Conservation (phyloP, 2,888 invertebrate genomes). For the Hypsopygia costalis region DNA sequence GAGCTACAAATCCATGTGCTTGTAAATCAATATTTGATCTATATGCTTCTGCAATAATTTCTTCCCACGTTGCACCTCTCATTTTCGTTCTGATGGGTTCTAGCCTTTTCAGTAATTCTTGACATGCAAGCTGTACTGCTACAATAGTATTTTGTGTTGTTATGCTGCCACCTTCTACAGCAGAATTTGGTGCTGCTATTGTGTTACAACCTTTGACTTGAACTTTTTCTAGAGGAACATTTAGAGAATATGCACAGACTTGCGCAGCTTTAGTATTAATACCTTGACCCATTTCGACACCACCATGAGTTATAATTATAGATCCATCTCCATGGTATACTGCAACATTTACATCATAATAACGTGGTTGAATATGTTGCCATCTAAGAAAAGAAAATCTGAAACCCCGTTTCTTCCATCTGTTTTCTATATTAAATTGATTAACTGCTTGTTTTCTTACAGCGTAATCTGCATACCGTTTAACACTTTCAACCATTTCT, state of each 20-base stretch:
- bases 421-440: slow-evolving; percentile 79
- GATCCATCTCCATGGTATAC: slow-evolving; percentile 85
- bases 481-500: slow-evolving; percentile 64
- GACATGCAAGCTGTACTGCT: slow-evolving; percentile 31
- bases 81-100: slow-evolving; percentile 66
- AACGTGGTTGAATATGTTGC: slow-evolving; percentile 76
- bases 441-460: slow-evolving; percentile 54
- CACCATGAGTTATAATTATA: slow-evolving; percentile 83
- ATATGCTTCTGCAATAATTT: slow-evolving; percentile 75
- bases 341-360: slow-evolving; percentile 66
- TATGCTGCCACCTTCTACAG: slow-evolving; percentile 79
- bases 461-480: slow-evolving; percentile 56
- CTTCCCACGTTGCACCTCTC: slow-evolving; percentile 75
- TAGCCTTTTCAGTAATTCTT: slow-evolving; percentile 36
- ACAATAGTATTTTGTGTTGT: slow-evolving; percentile 66
- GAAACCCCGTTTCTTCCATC: slow-evolving; percentile 85
- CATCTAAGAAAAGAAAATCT: slow-evolving; percentile 63
- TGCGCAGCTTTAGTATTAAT: slow-evolving; percentile 88
- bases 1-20: slow-evolving; percentile 70
- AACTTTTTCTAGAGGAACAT: slow-evolving; percentile 81
- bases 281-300: slow-evolving; percentile 87
- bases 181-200: slow-evolving; percentile 76
- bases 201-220: slow-evolving; percentile 79
- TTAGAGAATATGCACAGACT: slow-evolving; percentile 84
- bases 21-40: slow-evolving; percentile 73